Evolutionary conservation across 2,797 vertebrate genomes (phyloP), one percentile per base, ranked within the genome.

Genomic region (Coreius guichenoti): DNA sequence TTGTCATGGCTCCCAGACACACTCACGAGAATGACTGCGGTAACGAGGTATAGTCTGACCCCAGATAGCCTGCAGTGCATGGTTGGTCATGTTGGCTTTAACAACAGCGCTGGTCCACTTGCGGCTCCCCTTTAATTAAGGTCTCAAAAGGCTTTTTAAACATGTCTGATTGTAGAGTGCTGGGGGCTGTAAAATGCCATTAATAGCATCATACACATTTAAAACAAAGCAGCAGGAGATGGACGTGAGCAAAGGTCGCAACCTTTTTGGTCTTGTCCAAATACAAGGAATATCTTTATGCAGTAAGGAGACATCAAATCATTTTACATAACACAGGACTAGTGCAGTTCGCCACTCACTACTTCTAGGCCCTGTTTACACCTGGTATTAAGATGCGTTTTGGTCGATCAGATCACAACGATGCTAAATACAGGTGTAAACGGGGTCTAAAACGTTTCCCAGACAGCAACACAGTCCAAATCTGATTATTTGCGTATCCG

Each of bases 51-150:
- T 43, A 51, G 31, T 65, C 43, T 63, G 73, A 88, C 87, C 87
- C 87, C 19, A 58, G 67, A 78, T 83, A 82, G 80, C 74, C 86
- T 39, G 58, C 63, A 76, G 86, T 82, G 80, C 76, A 31, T 31
- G 47, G 70, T 12, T 63, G 33, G 80, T 68, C 86, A 33, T 75
- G 76, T 88, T 74, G 72, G 80, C 39, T 84, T 80, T 83, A 84
- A 65, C 74, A 58, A 78, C 83, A 87, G 76, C 70, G 36, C 47
- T 47, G 74, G 65, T 68, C 51, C 85, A 77, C 81, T 86, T 72
- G 31, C 43, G 8, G 58, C 43, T 45, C 39, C 85, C 56, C 78
- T 86, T 86, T 88, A 90, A 90, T 90, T 88, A 90, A 84, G 79
- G 83, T 68, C 81, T 80, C 36, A 70, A 51, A 82, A 76, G 68